These are phyloP conservation scores for Labeo calbasu DNA, from an alignment of 2,797 vertebrate species.

Conservation along the genomic window DNA sequence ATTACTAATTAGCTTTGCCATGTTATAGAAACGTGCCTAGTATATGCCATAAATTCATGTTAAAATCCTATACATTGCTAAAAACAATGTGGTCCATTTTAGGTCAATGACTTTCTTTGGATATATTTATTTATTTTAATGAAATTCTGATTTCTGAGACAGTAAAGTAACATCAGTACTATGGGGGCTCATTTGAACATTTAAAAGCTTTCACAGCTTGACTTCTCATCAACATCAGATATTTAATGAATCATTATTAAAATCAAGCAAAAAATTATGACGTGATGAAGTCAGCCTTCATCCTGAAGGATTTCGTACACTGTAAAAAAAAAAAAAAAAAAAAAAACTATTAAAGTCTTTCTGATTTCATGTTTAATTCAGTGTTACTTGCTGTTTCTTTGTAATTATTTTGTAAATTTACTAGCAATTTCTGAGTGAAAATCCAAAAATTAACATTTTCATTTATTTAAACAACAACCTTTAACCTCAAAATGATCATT, in stretches of 20 bases:
- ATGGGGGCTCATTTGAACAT: neutral
- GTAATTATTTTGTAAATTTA: too few relatives aligned
- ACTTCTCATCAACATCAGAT: neutral
- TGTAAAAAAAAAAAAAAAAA: neutral
- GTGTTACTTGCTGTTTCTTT: neutral
- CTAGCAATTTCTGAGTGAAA: too few relatives aligned
- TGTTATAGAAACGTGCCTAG: neutral
- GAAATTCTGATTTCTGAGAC: neutral
- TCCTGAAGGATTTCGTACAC: neutral
- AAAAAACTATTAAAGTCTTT: neutral
- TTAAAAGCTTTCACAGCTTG: neutral
- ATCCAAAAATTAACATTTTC: too few relatives aligned
- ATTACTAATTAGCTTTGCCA: neutral
- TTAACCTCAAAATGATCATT: neutral
- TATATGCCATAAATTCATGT: neutral
- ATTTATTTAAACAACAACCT: neutral
- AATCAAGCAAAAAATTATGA: neutral
- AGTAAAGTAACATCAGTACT: neutral
- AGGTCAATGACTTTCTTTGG: too few relatives aligned
- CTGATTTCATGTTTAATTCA: neutral
- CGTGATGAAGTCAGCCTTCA: neutral
- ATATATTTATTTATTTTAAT: neutral
- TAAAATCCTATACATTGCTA: too few relatives aligned
- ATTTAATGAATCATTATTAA: neutral
- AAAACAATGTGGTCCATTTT: too few relatives aligned